phyloP scores from a whole-genome alignment of 1,140 invertebrate species.

The Macrocentrus cingulum region DNA sequence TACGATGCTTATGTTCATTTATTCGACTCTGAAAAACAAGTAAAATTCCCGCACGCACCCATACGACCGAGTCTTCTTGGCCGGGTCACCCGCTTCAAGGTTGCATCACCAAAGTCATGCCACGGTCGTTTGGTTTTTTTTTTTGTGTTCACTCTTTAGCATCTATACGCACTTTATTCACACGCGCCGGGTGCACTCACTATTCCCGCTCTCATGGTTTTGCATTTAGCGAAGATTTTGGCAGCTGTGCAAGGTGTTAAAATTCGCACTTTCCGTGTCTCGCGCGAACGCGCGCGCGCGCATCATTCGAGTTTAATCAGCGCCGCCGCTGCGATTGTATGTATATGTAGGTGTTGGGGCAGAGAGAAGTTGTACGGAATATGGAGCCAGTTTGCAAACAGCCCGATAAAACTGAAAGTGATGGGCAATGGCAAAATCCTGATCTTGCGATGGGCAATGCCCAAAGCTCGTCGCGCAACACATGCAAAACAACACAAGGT shows the following conservation, averaged over 20 bases:
- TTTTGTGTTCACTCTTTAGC: neutral
- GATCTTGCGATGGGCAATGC: conserved; percentile 32
- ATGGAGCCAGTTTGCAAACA: conserved; percentile 9
- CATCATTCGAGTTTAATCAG: neutral
- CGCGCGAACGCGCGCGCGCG: conserved; percentile 18
- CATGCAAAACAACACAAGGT: conserved; percentile 45
- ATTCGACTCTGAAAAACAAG: conserved; percentile 33
- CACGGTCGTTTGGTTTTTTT: neutral
- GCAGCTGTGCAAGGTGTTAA: conserved; percentile 47
- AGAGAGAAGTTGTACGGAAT: neutral
- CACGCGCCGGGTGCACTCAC: neutral
- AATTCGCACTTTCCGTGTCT: conserved; percentile 47
- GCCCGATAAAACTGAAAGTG: conserved; percentile 45
- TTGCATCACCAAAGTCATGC: neutral
- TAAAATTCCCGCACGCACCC: neutral
- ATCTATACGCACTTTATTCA: conserved; percentile 11
- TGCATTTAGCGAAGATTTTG: conserved; percentile 27
- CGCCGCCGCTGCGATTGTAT: too few species aligned
- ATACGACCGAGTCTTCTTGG: neutral
- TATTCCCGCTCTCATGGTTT: conserved; percentile 3
- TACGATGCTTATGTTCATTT: conserved; percentile 46
- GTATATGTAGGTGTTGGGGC: too few species aligned
- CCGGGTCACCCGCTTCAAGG: conserved; percentile 12
- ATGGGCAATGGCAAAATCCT: conserved; percentile 25
- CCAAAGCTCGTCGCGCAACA: conserved; percentile 40